Percentiles rank a stretch among this genome's conserved stretches.
Evolutionary conservation across 2,888 invertebrate genomes (phyloP).

Genomic region (Drosophila nr. medialis): DNA sequence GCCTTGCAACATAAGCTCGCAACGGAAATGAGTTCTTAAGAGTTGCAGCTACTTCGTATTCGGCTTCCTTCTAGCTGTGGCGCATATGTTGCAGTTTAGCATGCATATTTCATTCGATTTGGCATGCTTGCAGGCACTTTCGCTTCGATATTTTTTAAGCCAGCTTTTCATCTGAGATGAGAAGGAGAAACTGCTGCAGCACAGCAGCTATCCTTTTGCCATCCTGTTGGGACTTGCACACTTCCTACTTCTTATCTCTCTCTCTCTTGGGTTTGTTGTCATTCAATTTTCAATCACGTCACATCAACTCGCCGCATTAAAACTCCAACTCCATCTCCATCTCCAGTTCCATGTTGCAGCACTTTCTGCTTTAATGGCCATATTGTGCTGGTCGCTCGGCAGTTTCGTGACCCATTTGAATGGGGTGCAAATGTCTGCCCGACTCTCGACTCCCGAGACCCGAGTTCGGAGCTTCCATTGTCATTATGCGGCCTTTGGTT

Average conservation of each 20-base stretch:
- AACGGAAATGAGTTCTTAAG: conserved; percentile 3
- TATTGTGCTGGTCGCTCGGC: conserved; percentile 9
- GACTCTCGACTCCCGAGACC: background rate
- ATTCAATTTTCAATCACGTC: conserved; percentile 51
- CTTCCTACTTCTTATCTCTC: background rate
- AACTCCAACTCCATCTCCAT: conserved; percentile 9
- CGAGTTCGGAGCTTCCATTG: conserved; percentile 40
- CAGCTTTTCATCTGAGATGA: conserved; percentile 20
- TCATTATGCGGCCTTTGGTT: conserved; percentile 57
- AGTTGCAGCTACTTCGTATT: background rate
- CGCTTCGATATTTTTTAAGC: conserved; percentile 33
- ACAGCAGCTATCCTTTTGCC: conserved; percentile 29
- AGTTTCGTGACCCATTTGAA: conserved; percentile 56
- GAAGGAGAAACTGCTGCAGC: conserved; percentile 27
- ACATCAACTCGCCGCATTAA: background rate
- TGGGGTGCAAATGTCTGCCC: conserved; percentile 7
- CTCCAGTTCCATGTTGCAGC: conserved; percentile 3
- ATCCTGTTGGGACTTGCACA: conserved; percentile 3
- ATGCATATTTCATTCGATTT: conserved; percentile 23
- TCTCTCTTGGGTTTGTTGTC: background rate
- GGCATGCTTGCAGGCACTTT: conserved; percentile 28
- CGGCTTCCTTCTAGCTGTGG: background rate
- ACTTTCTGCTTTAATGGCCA: conserved; percentile 35
- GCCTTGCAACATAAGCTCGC: background rate
- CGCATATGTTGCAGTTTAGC: background rate